Evolutionary conservation across 37 sponge, comb jelly and placozoan genomes (phyloP).

Genomic region (Cladorhizidae sp.): DNA sequence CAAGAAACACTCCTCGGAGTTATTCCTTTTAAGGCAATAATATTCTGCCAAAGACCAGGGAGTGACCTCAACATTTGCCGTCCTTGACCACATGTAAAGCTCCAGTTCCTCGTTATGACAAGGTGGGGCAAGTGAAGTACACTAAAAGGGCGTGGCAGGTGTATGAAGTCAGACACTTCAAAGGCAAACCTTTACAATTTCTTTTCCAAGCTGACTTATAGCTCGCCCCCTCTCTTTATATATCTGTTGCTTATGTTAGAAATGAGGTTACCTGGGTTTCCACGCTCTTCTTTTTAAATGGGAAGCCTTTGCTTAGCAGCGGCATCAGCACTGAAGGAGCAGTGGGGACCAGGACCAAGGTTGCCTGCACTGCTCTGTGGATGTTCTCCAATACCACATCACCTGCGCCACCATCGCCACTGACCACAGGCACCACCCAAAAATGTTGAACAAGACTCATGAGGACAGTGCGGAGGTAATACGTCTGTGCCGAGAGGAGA

Average conservation of each 20-base stretch:
- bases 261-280: slow-evolving; percentile 27
- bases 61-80: no score
- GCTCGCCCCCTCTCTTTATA: no score
- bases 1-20: no score
- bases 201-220: no score
- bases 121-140: no score
- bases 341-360: slow-evolving; percentile 31
- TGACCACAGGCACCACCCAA: not conserved
- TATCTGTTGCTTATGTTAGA: no score
- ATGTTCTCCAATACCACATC: slow-evolving; percentile 27
- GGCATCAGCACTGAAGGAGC: slow-evolving; percentile 30
- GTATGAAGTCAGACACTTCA: not conserved
- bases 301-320: slow-evolving; percentile 28
- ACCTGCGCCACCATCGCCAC: not conserved
- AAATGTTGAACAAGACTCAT: slow-evolving; percentile 32
- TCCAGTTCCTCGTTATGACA: no score
- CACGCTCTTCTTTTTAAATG: slow-evolving; percentile 20
- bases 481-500: slow-evolving; percentile 73
- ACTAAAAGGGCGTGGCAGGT: no score
- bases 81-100: no score
- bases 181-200: no score
- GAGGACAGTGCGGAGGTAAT: slow-evolving; percentile 55
- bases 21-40: no score
- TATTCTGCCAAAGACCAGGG: no score
- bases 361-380: slow-evolving; percentile 33